Conservation (phyloP, 2,113 vertebrate species). For the Istiophorus platypterus region DNA sequence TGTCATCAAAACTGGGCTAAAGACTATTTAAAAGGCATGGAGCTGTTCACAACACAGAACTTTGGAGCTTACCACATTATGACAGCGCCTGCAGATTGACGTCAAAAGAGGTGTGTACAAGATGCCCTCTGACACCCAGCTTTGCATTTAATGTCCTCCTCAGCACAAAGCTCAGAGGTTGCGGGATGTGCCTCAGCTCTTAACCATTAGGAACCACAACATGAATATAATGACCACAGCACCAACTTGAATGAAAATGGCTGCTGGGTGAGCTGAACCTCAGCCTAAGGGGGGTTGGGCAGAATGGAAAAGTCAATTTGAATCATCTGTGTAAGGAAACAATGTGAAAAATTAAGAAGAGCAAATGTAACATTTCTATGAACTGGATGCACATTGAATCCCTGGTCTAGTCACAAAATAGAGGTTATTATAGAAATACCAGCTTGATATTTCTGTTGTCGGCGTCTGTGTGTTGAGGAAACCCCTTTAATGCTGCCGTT, state of each 20-base stretch:
- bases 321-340: not conserved
- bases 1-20: conserved; percentile 67
- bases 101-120: conserved; percentile 29
- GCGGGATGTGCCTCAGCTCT: not conserved
- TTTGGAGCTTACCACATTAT: conserved; percentile 25
- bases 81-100: conserved; percentile 26
- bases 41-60: conserved; percentile 43
- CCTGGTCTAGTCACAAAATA: not conserved
- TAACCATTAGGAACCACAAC: not conserved
- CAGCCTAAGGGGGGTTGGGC: not conserved
- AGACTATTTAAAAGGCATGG: conserved; percentile 59
- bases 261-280: not conserved
- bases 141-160: conserved; percentile 34
- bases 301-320: not conserved
- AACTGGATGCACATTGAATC: not conserved
- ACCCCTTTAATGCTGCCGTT: not conserved
- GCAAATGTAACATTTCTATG: not conserved
- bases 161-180: conserved; percentile 6
- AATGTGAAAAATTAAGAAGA: not conserved
- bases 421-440: not conserved
- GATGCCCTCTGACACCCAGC: conserved; percentile 34
- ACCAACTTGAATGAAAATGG: not conserved
- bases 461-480: conserved; percentile 27
- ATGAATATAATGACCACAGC: conserved; percentile 16
- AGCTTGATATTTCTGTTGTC: not conserved